Conservation (phyloP, 2,888 invertebrate species). For the Disparrhopalites patrizii region DNA sequence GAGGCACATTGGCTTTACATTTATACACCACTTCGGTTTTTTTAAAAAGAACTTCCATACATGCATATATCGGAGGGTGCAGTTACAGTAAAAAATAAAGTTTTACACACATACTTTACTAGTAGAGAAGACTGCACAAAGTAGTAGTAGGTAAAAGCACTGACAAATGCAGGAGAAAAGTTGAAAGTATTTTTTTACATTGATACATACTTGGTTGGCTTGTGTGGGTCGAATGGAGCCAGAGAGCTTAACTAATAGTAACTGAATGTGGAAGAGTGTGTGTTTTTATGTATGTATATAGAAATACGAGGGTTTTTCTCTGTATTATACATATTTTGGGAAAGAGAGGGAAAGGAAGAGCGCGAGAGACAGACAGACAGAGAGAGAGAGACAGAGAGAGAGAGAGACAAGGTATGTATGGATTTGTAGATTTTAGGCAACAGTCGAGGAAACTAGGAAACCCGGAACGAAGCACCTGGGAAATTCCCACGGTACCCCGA, state of each 20-base stretch:
- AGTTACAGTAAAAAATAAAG: background rate
- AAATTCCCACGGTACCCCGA: slow-evolving; percentile 46
- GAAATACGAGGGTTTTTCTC: too few species aligned
- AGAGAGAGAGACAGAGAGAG: slow-evolving; percentile 4
- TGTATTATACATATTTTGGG: background rate
- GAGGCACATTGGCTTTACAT: background rate
- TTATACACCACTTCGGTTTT: background rate
- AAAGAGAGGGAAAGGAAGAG: background rate
- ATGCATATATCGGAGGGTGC: background rate
- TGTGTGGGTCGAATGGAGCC: slow-evolving; percentile 5
- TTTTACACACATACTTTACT: background rate
- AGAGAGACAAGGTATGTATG: slow-evolving; percentile 1
- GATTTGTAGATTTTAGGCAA: slow-evolving; percentile 14
- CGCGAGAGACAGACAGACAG: slow-evolving; percentile 5
- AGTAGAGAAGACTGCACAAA: background rate
- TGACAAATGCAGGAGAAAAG: background rate
- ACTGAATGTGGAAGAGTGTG: too few species aligned
- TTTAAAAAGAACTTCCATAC: background rate
- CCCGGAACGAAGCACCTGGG: slow-evolving; percentile 39
- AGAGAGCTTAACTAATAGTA: slow-evolving; percentile 4
- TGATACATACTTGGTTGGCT: slow-evolving; percentile 17
- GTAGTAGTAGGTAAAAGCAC: too few species aligned
- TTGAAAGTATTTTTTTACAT: background rate
- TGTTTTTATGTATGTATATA: too few species aligned
- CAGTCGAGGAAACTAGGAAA: slow-evolving; percentile 36